Base-by-base conservation (phyloP, 2,797 vertebrate species). In the Myotis planiceps region DNA sequence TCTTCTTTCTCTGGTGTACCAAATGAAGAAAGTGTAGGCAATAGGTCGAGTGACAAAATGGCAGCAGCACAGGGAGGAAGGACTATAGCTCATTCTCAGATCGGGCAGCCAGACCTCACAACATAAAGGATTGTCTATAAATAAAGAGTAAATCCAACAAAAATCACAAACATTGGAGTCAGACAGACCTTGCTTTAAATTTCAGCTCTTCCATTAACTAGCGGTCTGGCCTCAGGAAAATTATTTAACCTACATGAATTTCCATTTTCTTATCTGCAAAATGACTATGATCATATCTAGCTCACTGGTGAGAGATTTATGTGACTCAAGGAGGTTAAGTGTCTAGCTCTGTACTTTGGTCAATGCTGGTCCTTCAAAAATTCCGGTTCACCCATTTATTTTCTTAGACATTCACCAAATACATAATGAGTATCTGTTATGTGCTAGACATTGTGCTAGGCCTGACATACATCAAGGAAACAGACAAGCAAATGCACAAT, bases 211-310 rank as follows among this genome's bases (percentile, higher is more conserved):
- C 39, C 47, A 63, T 63, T 86, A 92, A 76, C 83, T 80, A 71
- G 58, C 68, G 45, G 15, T 89, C 83, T 75, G 60, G 15, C 89
- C 63, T 92, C 32, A 58, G 55, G 69, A 88, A 96, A 92, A 65
- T 94, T 83, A 88, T 81, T 91, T 94, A 65, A 94, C 85, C 79
- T 93, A 63, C 83, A 69, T 78, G 71, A 74, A 91, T 87, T 96
- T 96, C 89, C 66, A 69, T 97, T 87, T 91, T 89, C 75, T 86
- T 79, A 81, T 89, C 89, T 81, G 25, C 25, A 92, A 71, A 96
- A 65, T 65, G 75, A 45, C 68, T 47, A 9, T 23, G 80, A 94
- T 90, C 72, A 19, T 32, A 78, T 84, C 53, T 85, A 10, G 12
- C 51, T 87, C 42, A 53, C 53, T 66, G 18, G 9, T 18, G 60